Evolutionary conservation across 2,797 vertebrate genomes (phyloP).

Genomic region (Anolis apletophallus): DNA sequence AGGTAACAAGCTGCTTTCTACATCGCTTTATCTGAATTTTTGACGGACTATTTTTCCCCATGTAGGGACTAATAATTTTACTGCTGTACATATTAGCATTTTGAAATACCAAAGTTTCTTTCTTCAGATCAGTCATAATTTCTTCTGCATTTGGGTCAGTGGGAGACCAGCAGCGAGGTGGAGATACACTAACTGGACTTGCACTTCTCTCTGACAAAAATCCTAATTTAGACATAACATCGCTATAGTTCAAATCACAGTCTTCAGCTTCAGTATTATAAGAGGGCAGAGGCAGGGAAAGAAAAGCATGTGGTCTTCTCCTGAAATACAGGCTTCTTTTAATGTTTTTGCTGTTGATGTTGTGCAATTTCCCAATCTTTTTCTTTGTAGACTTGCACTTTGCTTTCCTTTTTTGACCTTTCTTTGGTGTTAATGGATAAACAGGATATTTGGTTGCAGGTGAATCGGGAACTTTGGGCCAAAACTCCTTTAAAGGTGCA

Average conservation of each 20-base stretch:
- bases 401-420: constrained; percentile 88
- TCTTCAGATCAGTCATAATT: constrained; percentile 80
- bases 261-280: constrained; percentile 92
- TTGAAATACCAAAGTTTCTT: constrained; percentile 82
- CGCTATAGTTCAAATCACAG: constrained; percentile 87
- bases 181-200: constrained; percentile 90
- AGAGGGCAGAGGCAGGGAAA: constrained; percentile 86
- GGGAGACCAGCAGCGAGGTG: constrained; percentile 98
- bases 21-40: constrained; percentile 81
- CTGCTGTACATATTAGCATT: constrained; percentile 75
- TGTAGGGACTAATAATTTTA: constrained; percentile 69
- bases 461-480: constrained; percentile 96
- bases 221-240: constrained; percentile 96
- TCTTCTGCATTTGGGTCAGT: constrained; percentile 89
- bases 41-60: constrained; percentile 76
- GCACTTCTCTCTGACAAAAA: constrained; percentile 94
- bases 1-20: constrained; percentile 80
- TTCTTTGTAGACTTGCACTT: constrained; percentile 90
- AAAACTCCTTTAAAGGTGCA: constrained; percentile 95
- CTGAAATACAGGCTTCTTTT: constrained; percentile 82
- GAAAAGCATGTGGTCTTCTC: constrained; percentile 75
- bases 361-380: constrained; percentile 80
- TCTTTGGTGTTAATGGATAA: constrained; percentile 90
- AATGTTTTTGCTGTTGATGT: constrained; percentile 76
- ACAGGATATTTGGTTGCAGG: constrained; percentile 90